Conservation (phyloP, 2,888 invertebrate species). For the Ctena decussata region DNA sequence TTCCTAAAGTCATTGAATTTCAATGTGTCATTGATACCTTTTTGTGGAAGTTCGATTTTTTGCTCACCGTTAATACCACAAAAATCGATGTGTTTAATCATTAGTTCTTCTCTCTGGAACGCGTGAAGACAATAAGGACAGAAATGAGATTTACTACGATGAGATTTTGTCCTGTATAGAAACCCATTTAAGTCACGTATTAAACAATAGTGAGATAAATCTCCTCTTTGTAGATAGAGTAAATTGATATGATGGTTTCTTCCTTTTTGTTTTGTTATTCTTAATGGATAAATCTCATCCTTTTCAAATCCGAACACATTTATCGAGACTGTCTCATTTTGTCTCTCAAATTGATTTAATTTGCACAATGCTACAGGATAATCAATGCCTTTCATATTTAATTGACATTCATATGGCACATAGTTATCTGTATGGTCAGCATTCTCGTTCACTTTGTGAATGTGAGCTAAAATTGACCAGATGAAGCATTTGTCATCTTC, state of each 20-base stretch:
- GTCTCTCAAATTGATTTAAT: slow-evolving; percentile 46
- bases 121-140: slow-evolving; percentile 59
- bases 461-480: slow-evolving; percentile 18
- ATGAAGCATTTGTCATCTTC: slow-evolving; percentile 44
- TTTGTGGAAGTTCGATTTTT: slow-evolving; percentile 44
- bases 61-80: slow-evolving; percentile 47
- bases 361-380: slow-evolving; percentile 24
- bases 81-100: slow-evolving; percentile 40
- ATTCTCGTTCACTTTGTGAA: slow-evolving; percentile 8
- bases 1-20: slow-evolving; percentile 53
- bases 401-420: slow-evolving; percentile 3
- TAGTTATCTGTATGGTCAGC: slow-evolving; percentile 21
- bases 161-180: slow-evolving; percentile 35
- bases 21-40: slow-evolving; percentile 49
- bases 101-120: slow-evolving; percentile 21
- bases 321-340: slow-evolving; percentile 49
- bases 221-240: slow-evolving; percentile 37
- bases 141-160: slow-evolving; percentile 8
- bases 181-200: slow-evolving; percentile 58
- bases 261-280: slow-evolving; percentile 33
- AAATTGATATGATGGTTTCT: slow-evolving; percentile 57
- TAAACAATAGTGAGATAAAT: slow-evolving; percentile 52
- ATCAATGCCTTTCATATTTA: slow-evolving; percentile 31
- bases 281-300: slow-evolving; percentile 46
- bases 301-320: slow-evolving; percentile 61